Evolutionary conservation across 2,888 invertebrate species (phyloP), one percentile per base, ranked within the genome.

Genomic region (Drosophila longiperda): DNA sequence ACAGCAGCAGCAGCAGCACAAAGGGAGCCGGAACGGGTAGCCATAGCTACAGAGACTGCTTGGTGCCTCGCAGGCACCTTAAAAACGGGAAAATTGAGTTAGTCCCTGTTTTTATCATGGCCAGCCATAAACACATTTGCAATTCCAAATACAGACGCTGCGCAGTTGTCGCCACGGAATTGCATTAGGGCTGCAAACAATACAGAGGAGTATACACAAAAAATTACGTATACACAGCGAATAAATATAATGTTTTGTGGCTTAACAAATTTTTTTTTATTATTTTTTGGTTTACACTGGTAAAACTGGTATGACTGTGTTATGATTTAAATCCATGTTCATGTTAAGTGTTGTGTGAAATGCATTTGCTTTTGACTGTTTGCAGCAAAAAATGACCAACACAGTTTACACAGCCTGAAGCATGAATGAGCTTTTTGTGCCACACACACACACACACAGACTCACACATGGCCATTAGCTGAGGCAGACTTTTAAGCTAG

Each of bases 131-230:
- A 72, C 58, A 66, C 63, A 76, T 80, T 78, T 80, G 66, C 80
- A 71, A 48, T 34, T 58, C 63, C 76, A 58, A 58, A 63, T 52
- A 66, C 50, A 60, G 60, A 58, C 60, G 80, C 7, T 63, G 59
- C 75, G 62, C 66, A 70, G 66, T 66, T 80, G 61, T 64, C 42
- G 76, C 77, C 71, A 71, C 66, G 61, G 38, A 71, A 80, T 76
- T 67, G 80, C 78, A 75, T 78, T 78, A 80, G 15, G 20, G n/a
- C 40, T n/a, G 33, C 17, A 52, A 53, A 78, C 77, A 80, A 78
- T 52, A 4, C 23, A 15, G 15, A 20, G 52, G 17, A 32, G 36
- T 5, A 8, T 9, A 12, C 11, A 29, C 40, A 40, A 40, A 45
- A 66, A 55, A 40, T 53, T 50, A 42, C 58, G 75, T 70, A 75